Evolutionary conservation across 2,113 vertebrate species (phyloP), one percentile per base, ranked within the genome.

Genomic region (Piaya cayana): DNA sequence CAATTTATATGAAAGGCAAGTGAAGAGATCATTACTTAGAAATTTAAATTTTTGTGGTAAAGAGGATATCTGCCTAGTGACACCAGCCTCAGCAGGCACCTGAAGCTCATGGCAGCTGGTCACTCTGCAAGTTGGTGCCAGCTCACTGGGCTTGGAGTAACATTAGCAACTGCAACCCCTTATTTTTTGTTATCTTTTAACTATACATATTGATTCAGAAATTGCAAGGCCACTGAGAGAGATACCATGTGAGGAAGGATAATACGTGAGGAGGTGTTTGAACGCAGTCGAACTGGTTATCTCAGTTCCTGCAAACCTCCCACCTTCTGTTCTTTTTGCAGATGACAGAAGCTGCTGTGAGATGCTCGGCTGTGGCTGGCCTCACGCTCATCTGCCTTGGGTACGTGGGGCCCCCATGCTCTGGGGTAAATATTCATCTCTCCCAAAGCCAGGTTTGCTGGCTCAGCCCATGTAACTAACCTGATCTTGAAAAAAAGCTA

Each of bases 251-350:
- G 39, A 32, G 34, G 11, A 27, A 39, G 56, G 42, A 17, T 0
- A 0, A 3, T 0, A 11, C 3, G 9, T 27, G 8, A 49, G 53
- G 45, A 75, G 56, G 43, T 11, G 18, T 6, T 29, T 2, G 37
- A 30, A 5, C 4, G 0, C 29, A 25, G 39, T n/a, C 3, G 1
- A 9, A 0, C 25, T 1, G 1, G 11, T 55, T 77, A 2, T 21
- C 14, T 47, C 16, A 18, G 45, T 27, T 72, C 67, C 43, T 42
- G 15, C 25, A 52, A 70, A 50, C 9, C 30, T 85, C 43, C 88
- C 85, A 5, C 7, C 5, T 15, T 39, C 34, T 49, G 11, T 37
- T 79, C 25, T 1, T 14, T 0, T 2, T 2, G 2, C 27, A 65
- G 83, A 4, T 3, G 76, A 12, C 71, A 88, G 52, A 4, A 36